Evolutionary conservation across 2,797 vertebrate species (phyloP), one percentile per base, ranked within the genome.

Genomic region (Ibycter americanus): DNA sequence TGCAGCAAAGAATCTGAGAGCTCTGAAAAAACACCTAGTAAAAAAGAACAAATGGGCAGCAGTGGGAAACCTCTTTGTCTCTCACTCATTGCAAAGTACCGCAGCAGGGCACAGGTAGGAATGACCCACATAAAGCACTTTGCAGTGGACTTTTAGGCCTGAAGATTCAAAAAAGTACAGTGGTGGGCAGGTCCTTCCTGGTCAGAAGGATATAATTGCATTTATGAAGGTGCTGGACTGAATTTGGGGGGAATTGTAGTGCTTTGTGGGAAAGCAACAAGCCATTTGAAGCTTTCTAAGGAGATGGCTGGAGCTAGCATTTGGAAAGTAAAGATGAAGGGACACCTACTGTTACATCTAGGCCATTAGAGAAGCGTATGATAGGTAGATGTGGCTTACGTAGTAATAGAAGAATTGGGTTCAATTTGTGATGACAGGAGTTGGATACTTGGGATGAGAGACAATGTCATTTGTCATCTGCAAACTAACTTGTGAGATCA

Each of bases 371-470:
- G 72, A 67, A 74, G 26, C 7, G 8, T 20, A 7, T 22, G 40
- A 31, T 23, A 59, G 61, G 34, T 21, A 18, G 1, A 23, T 0
- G 1, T 34, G 29, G 15, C 40, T 59, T 29, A 11, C 0, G 1
- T 4, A n/a, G 16, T 17, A 22, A 54, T 49, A 18, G 46, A 79
- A 67, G 61, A 73, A 26, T 8, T 38, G 5, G 5, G 6, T 70
- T 93, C 25, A 20, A 4, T 66, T 70, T 38, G 20, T 61, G 58
- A 40, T 65, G 51, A 59, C 27, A n/a, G 34, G 40, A 79, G 15
- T 13, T 31, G 29, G 21, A 32, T 72, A 19, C 31, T 55, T 71
- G 46, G 56, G 44, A 40, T 42, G 31, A 82, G 46, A 70, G 66
- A 36, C 22, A 44, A 14, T 9, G 29, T 13, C 18, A 34, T 72